These are phyloP conservation scores for Hiodon alosoides DNA, from an alignment of 2,113 vertebrate genomes.

Conservation along the genomic window DNA sequence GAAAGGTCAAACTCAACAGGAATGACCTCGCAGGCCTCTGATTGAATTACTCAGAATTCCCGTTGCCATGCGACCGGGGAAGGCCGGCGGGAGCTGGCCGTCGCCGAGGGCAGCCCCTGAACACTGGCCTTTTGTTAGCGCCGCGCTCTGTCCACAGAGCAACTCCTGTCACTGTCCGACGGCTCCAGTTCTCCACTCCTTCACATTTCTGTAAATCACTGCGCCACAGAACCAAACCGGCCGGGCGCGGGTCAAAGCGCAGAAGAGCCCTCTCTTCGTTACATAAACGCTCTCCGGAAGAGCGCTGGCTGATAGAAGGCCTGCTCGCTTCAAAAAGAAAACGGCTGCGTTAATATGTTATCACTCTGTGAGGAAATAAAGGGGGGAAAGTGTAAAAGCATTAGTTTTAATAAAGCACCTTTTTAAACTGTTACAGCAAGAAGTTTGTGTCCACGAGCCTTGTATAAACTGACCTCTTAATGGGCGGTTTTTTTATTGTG, in stretches of 20 bases:
- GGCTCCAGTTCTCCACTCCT: too few relatives aligned
- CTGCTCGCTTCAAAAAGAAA: background rate
- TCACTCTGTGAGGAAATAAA: too few relatives aligned
- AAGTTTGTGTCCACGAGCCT: background rate
- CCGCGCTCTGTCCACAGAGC: conserved; percentile 18
- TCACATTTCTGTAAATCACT: background rate
- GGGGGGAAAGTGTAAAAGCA: too few relatives aligned
- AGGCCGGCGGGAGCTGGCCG: conserved; percentile 38
- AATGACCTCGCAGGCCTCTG: conserved; percentile 11
- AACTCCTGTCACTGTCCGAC: background rate
- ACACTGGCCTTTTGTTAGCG: conserved; percentile 45
- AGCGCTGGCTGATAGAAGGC: background rate
- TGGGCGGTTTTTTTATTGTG: background rate
- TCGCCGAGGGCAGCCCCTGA: conserved; percentile 21
- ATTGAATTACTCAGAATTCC: conserved; percentile 38
- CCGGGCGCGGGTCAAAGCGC: too few relatives aligned
- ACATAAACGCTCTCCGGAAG: background rate
- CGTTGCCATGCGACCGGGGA: conserved; percentile 47
- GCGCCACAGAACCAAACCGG: background rate
- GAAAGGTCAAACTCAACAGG: background rate
- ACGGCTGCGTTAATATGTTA: background rate
- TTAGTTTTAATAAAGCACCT: too few relatives aligned
- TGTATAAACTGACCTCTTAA: background rate
- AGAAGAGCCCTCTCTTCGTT: background rate
- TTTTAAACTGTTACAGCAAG: too few relatives aligned